phyloP scores from a whole-genome alignment of 1,140 invertebrate genomes.

The Neomicropteryx cornuta region DNA sequence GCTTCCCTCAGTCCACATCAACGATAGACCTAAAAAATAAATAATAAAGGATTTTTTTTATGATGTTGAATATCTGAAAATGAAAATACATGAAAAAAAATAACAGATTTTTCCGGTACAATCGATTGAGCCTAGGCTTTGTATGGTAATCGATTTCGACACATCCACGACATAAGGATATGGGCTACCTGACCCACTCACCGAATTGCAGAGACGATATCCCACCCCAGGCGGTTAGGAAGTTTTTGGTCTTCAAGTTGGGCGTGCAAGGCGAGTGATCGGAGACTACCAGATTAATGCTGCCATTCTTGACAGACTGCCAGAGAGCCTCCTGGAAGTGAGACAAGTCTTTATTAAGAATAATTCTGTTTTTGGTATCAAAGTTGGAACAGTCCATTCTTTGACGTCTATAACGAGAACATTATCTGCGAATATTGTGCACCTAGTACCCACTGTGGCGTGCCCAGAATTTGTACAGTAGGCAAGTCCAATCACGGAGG shows the following conservation, averaged over 20 bases:
- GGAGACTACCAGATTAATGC: slow-evolving; percentile 56
- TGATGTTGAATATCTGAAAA: slow-evolving; percentile 1
- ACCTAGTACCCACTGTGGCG: too few species aligned
- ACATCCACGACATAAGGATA: not conserved
- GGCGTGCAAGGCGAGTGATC: slow-evolving; percentile 64
- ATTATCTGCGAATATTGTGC: too few species aligned
- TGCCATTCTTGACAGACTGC: slow-evolving; percentile 42
- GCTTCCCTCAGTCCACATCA: slow-evolving; percentile 52
- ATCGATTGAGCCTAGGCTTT: not conserved
- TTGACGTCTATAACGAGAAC: too few species aligned
- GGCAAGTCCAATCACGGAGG: too few species aligned
- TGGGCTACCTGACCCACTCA: slow-evolving; percentile 17
- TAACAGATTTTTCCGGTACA: not conserved
- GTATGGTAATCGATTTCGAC: not conserved
- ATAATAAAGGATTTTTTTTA: slow-evolving; percentile 9
- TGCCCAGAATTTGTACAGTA: too few species aligned
- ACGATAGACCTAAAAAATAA: slow-evolving; percentile 40
- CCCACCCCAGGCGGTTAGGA: slow-evolving; percentile 60
- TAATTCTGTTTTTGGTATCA: too few species aligned
- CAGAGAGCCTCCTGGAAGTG: slow-evolving; percentile 46
- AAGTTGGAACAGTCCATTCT: too few species aligned
- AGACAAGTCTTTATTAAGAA: slow-evolving; percentile 7
- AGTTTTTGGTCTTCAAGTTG: slow-evolving; percentile 51
- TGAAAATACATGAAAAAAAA: not conserved
- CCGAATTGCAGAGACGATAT: slow-evolving; percentile 64